Base-by-base conservation (phyloP, 2,888 invertebrate species). In the Scaptomyza polygonia region DNA sequence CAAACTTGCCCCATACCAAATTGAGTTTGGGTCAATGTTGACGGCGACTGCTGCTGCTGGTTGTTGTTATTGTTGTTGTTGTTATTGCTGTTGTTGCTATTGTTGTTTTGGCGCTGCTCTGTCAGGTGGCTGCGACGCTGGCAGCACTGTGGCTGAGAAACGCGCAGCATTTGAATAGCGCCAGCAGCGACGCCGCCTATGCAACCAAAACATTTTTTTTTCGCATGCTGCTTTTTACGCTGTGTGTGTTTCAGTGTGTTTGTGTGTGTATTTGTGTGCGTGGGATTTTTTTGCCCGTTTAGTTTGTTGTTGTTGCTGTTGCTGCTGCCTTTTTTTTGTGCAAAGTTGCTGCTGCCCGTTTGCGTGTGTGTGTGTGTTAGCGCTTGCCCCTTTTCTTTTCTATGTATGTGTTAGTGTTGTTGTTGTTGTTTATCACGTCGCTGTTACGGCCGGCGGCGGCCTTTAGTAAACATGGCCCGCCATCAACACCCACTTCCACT, bases 21-120 rank as follows among this genome's bases (percentile, higher is more conserved):
- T 76, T 73, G 85, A 85, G 82, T 82, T 88, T 84, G 84, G 84
- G 84, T 84, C 84, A 84, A 84, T 84, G 84, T 84, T 84, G 84
- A 82, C 82, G 67, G 77, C 79, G 67, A 52, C 66, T 48, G 59
- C 36, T 25, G 54, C 25, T 29, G 7, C 45, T 29, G 44, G 55
- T 55, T 62, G 58, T 4, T 21, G 4, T 21, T 21, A 25, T 79
- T 63, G 30, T 63, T 25, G 5, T 25, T 25, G 25, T 5, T 25
- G 55, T 12, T 55, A 69, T 36, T 36, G 49, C 21, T 51, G 55
- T 64, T 62, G 69, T 53, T 70, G 71, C 32, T 65, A 63, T 74
- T 57, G 78, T 77, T 77, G 77, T 75, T 79, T 75, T 77, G 79
- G 68, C 67, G 85, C 72, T 77, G 84, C 84, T 79, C 73, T 80